Conservation (phyloP, 2,113 vertebrate genomes). For the Notothenia coriiceps region DNA sequence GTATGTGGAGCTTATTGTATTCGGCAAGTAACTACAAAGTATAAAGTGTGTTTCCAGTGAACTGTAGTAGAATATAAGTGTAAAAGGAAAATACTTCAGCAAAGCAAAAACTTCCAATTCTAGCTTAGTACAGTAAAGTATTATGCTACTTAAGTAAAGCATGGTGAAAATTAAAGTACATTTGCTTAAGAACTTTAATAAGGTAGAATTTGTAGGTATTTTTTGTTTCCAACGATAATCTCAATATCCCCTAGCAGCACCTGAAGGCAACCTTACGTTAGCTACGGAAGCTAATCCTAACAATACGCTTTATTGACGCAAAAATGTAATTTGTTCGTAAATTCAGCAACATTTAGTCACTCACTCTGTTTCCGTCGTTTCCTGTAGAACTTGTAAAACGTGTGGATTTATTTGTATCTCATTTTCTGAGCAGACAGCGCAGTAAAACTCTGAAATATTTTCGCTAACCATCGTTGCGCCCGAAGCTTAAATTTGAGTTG, state of each 20-base stretch:
- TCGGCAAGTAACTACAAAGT: too few species aligned
- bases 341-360: background rate
- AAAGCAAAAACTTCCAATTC: too few species aligned
- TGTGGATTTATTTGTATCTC: constrained; percentile 75
- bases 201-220: background rate
- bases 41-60: background rate
- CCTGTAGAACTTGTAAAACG: constrained; percentile 73
- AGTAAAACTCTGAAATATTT: constrained; percentile 64
- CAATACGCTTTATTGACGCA: background rate
- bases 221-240: background rate
- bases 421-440: constrained; percentile 73
- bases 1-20: too few species aligned
- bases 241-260: background rate
- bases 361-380: constrained; percentile 58
- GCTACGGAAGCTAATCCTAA: background rate
- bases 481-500: background rate
- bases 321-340: background rate
- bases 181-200: too few species aligned
- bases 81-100: too few species aligned
- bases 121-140: too few species aligned
- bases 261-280: constrained; percentile 15
- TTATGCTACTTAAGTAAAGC: too few species aligned
- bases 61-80: background rate
- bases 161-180: too few species aligned
- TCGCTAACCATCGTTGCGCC: constrained; percentile 26